Base-by-base conservation (phyloP, 2,113 vertebrate species). In the Cyprinodon brontotheroides region DNA sequence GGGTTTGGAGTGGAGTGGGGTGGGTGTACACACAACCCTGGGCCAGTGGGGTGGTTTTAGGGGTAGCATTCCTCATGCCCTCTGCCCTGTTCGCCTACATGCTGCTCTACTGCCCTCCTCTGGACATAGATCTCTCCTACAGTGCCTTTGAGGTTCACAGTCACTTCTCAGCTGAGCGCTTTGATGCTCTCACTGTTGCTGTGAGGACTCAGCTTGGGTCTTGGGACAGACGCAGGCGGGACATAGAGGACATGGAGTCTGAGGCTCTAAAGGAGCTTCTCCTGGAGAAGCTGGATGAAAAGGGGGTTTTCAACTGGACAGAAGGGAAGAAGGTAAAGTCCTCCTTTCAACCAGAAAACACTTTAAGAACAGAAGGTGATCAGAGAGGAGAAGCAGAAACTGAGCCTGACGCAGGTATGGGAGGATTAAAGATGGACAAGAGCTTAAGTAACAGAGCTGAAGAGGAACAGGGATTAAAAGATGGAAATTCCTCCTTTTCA, bases 51-150 rank as follows among this genome's bases (percentile, higher is more conserved):
- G 85, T 94, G 70, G 92, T 98, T 60, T 93, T 99, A 57, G 95
- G 94, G 73, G 86, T 95, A 37, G 96, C 95, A 59, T 95, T 97
- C 79, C 86, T 95, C 76, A 92, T 99, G 39, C 97, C 97, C 1
- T 93, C 95, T 1, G 84, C 91, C 66, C 93, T 99, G 13, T 96
- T 97, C 2, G 86, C 92, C 60, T 92, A 95, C 86, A 99, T 99
- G 98, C 97, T 99, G 86, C 92, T 98, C 67, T 95, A 94, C 91
- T 98, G 96, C 89, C 97, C 97, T 0, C 94, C 96, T 1, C 92
- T 99, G 93, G 98, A 99, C 78, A 98, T 99, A 0, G 97, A 99
- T 90, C 97, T 99, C 84, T 99, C 98, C 72, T 99, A 99, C 93
- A 98, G 97, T 0, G 97, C 97, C 63, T 99, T 99, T 0, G 98